A percentile compares a stretch with the other conserved stretches of the same genome.
phyloP scores from a whole-genome alignment of 2,113 vertebrate genomes.

The Lepus timidus region DNA sequence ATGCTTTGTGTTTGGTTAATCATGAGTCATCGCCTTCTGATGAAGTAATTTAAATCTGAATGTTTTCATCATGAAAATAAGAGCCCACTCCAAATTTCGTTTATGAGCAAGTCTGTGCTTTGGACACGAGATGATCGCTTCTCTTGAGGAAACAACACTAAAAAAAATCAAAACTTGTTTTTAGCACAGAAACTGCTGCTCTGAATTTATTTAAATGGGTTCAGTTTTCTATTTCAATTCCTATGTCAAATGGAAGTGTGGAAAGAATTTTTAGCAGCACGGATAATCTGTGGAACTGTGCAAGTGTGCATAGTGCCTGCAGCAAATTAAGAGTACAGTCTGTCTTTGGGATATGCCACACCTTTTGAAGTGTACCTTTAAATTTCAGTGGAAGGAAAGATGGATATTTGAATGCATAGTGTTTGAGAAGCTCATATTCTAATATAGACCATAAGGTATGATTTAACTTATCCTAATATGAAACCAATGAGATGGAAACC shows the following conservation, averaged over 20 bases:
- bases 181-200: slow-evolving; percentile 57
- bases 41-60: slow-evolving; percentile 71
- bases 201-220: slow-evolving; percentile 71
- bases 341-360: neutral
- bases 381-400: neutral
- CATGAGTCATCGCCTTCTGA: slow-evolving; percentile 60
- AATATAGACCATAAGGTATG: neutral
- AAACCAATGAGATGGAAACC: slow-evolving; percentile 36
- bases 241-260: slow-evolving; percentile 50
- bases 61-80: slow-evolving; percentile 74
- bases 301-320: neutral
- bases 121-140: slow-evolving; percentile 63
- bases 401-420: neutral
- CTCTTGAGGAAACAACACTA: slow-evolving; percentile 64
- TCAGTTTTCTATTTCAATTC: slow-evolving; percentile 70
- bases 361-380: slow-evolving; percentile 16
- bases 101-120: slow-evolving; percentile 60
- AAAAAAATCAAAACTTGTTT: slow-evolving; percentile 65
- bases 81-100: slow-evolving; percentile 53
- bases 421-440: neutral
- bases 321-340: neutral
- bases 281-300: neutral
- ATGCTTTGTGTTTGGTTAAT: slow-evolving; percentile 61
- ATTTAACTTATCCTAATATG: neutral
- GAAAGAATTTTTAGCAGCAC: slow-evolving; percentile 60